Evolutionary conservation across 1,140 invertebrate species (phyloP), one percentile per base, ranked within the genome.

Genomic region (Diorhabda sublineata): DNA sequence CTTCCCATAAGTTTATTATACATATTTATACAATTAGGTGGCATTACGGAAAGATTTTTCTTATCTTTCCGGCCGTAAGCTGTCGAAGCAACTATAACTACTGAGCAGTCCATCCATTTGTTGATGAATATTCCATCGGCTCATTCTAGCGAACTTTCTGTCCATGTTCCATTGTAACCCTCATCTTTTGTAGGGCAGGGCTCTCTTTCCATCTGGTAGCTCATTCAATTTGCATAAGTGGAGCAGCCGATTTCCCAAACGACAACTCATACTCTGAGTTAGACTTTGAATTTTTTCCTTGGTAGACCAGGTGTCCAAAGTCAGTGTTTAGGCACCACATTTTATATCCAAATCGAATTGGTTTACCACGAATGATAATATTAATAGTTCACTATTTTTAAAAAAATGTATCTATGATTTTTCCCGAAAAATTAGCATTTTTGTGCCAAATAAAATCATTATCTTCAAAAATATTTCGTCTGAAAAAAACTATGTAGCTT

Each of bases 261-360:
- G 26, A 47, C 42, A 56, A 43, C 57, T 76, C 66, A 72, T 76
- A 66, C 26, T 63, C 56, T 64, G 44, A 56, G 64, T 70, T 66
- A 45, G 45, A 44, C 11, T 58, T 64, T 9, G 70, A 63, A 61
- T 69, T 74, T 70, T 74, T 77, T 45, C 74, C 78, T 73, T 79
- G 76, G 66, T 78, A 78, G 45, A 78, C 57, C 5, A 75, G 56
- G 68, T 70, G 72, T 45, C 74, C 74, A 45, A 52, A 3, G 4
- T n/a, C 45, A 42, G 62, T 72, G 11, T 11, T 11, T 5, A 72
- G 57, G 47, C 56, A 68, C 74, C 74, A 75, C 61, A 74, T 69
- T 71, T 74, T 77, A 56, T 69, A 77, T 2, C 75, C 77, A 71
- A 71, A 77, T 59, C 73, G n/a, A 4, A 78, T 77, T 42, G 74